Conservation (phyloP, 1,140 invertebrate species). For the Temnothorax curvispinosus region DNA sequence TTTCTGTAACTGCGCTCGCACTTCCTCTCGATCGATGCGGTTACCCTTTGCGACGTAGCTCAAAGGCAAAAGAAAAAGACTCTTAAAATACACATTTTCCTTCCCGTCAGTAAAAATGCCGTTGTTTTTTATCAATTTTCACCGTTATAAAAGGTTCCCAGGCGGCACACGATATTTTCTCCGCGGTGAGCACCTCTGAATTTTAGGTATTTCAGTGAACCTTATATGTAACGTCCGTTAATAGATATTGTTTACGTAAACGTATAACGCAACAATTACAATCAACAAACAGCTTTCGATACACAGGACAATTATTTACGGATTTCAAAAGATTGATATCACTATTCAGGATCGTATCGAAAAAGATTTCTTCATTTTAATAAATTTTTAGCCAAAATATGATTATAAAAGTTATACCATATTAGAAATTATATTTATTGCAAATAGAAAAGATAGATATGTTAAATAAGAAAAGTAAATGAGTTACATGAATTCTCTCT, state of each 20-base stretch:
- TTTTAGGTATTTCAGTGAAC: constrained; percentile 1
- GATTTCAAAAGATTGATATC: background rate
- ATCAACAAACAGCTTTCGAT: background rate
- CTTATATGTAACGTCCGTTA: constrained; percentile 9
- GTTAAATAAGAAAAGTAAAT: background rate
- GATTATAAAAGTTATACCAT: too few species aligned
- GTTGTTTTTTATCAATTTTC: constrained; percentile 51
- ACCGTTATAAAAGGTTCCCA: background rate
- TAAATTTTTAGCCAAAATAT: too few species aligned
- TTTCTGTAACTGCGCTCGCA: constrained; percentile 59
- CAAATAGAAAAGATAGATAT: background rate
- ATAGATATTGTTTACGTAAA: constrained; percentile 34
- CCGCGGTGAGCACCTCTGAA: background rate
- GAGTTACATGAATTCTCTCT: background rate
- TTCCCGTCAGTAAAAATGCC: background rate
- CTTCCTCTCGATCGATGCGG: constrained; percentile 58
- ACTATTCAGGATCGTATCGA: background rate
- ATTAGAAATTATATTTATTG: background rate
- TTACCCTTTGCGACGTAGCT: constrained; percentile 40
- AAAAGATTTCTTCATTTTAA: too few species aligned
- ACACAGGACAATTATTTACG: background rate
- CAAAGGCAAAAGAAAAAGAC: constrained; percentile 39
- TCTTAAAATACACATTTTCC: constrained; percentile 43
- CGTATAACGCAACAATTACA: background rate
- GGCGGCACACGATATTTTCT: background rate